Evolutionary conservation across 1,140 invertebrate genomes (phyloP).

Genomic region (Tetranychus urticae): DNA sequence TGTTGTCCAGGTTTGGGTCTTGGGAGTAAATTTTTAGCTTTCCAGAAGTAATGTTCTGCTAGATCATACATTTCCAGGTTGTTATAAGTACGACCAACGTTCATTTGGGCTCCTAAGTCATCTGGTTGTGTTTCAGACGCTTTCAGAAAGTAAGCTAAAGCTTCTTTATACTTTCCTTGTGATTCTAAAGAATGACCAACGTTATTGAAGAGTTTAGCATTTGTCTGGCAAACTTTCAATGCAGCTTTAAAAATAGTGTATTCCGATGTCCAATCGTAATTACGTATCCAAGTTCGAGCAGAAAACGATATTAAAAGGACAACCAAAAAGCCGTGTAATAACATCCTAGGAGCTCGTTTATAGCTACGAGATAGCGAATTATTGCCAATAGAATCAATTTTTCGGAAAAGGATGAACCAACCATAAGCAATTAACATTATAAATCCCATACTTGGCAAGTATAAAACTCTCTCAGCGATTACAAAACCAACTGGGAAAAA

Average conservation of each 20-base stretch:
- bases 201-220: slow-evolving; percentile 91
- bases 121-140: slow-evolving; percentile 23
- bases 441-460: slow-evolving; percentile 82
- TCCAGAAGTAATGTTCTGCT: slow-evolving; percentile 60
- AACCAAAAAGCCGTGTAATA: too few species aligned
- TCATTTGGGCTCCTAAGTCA: slow-evolving; percentile 53
- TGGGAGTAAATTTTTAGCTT: not conserved
- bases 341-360: too few species aligned
- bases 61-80: slow-evolving; percentile 69
- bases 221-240: slow-evolving; percentile 62
- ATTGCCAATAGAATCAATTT: too few species aligned
- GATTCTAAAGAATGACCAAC: slow-evolving; percentile 82
- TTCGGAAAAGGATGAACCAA: too few species aligned
- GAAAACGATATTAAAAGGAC: too few species aligned
- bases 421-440: slow-evolving; percentile 36
- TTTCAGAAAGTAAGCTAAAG: slow-evolving; percentile 68
- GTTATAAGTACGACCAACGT: slow-evolving; percentile 80
- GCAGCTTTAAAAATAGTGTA: slow-evolving; percentile 79
- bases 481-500: slow-evolving; percentile 94
- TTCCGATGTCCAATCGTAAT: slow-evolving; percentile 36
- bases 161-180: slow-evolving; percentile 53
- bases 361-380: too few species aligned
- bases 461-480: slow-evolving; percentile 78
- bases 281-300: too few species aligned
- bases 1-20: slow-evolving; percentile 43